Evolutionary conservation across 2,888 invertebrate genomes (phyloP).

Genomic region (Cheilosia scutellata): DNA sequence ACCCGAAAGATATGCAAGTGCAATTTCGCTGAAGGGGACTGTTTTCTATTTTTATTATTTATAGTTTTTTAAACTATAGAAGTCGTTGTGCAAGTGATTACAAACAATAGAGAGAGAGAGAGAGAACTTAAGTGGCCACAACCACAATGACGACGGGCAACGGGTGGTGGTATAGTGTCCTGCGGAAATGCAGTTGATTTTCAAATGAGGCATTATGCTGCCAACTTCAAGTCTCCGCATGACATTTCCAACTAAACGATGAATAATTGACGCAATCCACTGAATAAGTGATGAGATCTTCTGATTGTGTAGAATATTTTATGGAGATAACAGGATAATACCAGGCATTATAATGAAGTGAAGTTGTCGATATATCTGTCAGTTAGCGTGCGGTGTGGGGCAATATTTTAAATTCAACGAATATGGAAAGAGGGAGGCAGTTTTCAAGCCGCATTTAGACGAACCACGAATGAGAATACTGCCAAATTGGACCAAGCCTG

Average conservation of each 20-base stretch:
- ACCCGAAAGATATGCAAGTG: conserved; percentile 6
- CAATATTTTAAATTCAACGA: too few species aligned
- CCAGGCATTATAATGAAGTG: not conserved
- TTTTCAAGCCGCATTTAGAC: too few species aligned
- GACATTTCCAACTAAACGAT: conserved; percentile 49
- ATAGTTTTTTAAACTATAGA: conserved; percentile 7
- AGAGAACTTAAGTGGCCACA: conserved; percentile 6
- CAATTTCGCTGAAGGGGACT: conserved; percentile 25
- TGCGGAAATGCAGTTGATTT: conserved; percentile 70
- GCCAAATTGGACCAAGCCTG: too few species aligned
- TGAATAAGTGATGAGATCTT: conserved; percentile 45
- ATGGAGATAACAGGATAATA: conserved; percentile 13
- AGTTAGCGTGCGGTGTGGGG: not conserved
- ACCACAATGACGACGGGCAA: not conserved
- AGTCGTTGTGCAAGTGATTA: conserved; percentile 16
- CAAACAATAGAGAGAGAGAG: conserved; percentile 9
- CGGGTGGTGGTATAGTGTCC: conserved; percentile 14
- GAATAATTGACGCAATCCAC: conserved; percentile 43
- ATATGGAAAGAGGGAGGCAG: too few species aligned
- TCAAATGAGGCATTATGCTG: conserved; percentile 45
- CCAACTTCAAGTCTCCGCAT: conserved; percentile 17
- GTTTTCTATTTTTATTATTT: conserved; percentile 19
- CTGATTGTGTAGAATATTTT: conserved; percentile 26
- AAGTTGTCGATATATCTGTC: not conserved
- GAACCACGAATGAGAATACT: too few species aligned